These are phyloP conservation scores for Trachelus iudaicus DNA, from an alignment of 2,888 invertebrate genomes.

Conservation along the genomic window DNA sequence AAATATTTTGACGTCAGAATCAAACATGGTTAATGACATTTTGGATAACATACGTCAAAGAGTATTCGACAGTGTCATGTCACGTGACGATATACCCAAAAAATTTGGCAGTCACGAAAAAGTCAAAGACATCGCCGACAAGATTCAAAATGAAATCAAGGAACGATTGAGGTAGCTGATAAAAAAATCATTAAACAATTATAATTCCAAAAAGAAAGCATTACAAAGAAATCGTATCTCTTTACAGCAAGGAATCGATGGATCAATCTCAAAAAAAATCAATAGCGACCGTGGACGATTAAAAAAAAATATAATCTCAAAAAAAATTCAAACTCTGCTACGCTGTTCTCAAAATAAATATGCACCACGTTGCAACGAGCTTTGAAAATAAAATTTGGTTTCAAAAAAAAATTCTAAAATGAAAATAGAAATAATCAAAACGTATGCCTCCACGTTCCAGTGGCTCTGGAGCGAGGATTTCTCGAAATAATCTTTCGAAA, in stretches of 20 bases:
- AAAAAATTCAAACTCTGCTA: no score
- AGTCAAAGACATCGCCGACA: slow-evolving; percentile 27
- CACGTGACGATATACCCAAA: slow-evolving; percentile 35
- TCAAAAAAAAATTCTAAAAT: neutral
- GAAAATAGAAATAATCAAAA: neutral
- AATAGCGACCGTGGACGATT: neutral
- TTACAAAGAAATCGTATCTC: neutral
- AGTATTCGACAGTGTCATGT: slow-evolving; percentile 38
- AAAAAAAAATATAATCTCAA: neutral
- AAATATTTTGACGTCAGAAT: slow-evolving; percentile 23
- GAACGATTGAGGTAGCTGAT: slow-evolving; percentile 34
- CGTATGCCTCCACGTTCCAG: neutral
- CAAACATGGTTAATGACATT: slow-evolving; percentile 39
- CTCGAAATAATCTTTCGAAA: neutral
- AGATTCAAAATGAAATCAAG: slow-evolving; percentile 40
- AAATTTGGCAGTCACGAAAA: slow-evolving; percentile 37
- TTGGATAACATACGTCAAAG: slow-evolving; percentile 38
- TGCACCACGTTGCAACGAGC: neutral
- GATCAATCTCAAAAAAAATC: neutral
- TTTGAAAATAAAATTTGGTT: neutral
- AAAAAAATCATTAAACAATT: neutral
- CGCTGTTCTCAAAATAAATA: neutral
- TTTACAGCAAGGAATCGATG: neutral
- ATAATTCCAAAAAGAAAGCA: neutral
- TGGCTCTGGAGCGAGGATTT: neutral